phyloP scores from a whole-genome alignment of 2,888 invertebrate genomes.

The Eupithecia abbreviata region DNA sequence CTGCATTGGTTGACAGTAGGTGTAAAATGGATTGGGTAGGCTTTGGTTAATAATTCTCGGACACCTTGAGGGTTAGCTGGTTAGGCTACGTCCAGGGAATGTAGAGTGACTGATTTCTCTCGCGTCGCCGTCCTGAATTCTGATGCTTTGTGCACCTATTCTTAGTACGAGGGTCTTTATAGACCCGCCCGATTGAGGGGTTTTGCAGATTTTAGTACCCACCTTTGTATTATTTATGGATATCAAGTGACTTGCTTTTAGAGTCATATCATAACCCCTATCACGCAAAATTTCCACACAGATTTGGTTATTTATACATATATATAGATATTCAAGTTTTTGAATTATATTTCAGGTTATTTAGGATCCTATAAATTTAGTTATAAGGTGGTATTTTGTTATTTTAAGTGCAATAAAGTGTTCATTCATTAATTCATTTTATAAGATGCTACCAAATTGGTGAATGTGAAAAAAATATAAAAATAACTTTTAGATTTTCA shows the following conservation, averaged over 20 bases:
- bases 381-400: too few species aligned
- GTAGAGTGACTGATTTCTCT: constrained; percentile 60
- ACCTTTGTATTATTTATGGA: constrained; percentile 23
- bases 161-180: constrained; percentile 35
- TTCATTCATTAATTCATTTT: too few species aligned
- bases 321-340: too few species aligned
- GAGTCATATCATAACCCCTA: neutral
- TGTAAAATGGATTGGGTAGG: constrained; percentile 29
- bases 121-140: constrained; percentile 48
- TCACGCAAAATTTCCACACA: neutral
- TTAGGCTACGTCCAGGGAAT: constrained; percentile 56
- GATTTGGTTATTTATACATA: neutral
- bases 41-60: constrained; percentile 59
- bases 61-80: constrained; percentile 58
- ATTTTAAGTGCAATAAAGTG: too few species aligned
- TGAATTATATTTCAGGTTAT: neutral
- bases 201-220: constrained; percentile 29
- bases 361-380: neutral
- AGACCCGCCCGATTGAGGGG: constrained; percentile 40
- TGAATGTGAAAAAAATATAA: neutral
- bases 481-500: neutral
- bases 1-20: constrained; percentile 27
- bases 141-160: constrained; percentile 49
- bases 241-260: neutral
- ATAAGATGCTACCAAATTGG: neutral